Evolutionary conservation across 2,888 invertebrate species (phyloP), one percentile per base, ranked within the genome.

Genomic region (Metellina segmentata): DNA sequence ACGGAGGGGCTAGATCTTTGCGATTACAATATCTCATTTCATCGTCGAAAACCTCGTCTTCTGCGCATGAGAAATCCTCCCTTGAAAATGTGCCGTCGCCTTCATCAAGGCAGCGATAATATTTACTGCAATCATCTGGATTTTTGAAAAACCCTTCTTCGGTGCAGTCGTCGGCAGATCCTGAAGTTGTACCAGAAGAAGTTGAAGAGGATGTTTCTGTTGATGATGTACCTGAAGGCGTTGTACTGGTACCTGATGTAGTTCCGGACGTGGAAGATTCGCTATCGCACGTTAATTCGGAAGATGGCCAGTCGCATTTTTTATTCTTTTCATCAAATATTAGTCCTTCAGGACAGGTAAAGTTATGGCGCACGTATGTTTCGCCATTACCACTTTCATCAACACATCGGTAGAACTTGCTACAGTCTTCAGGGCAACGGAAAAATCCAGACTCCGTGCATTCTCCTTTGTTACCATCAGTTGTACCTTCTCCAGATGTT

Each of bases 231-330:
- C 6, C 6, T 13, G 83, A 70, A n/a, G 83, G 16, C 19, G 70
- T 79, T 2, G n/a, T 77, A 9, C 53, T 49, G 7, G 92, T 49
- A 20, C 51, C 48, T 11, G 78, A 74, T n/a, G 61, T 13, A n/a
- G 48, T 16, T 13, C 79, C 48, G 11, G 89, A 70, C 16, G 74
- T 77, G 2, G 89, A 75, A 19, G 89, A 81, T 19, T 97, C 96
- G 94, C 20, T 9, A 11, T 97, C 96, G 94, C 97, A 97, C 4
- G 97, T 96, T 7, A 97, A 96, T 6, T 97, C 96, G 94, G 97
- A 96, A 94, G 97, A 96, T 0, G 97, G 97, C 97, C 97, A 97
- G 7, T 97, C 97, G 94, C 97, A 97, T 85, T 97, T 91, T 16
- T 89, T 90, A 70, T 85, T 91, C 16, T 83, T 75, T 34, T 93